phyloP scores from a whole-genome alignment of 2,888 invertebrate species.

The Leucophenga montana region DNA sequence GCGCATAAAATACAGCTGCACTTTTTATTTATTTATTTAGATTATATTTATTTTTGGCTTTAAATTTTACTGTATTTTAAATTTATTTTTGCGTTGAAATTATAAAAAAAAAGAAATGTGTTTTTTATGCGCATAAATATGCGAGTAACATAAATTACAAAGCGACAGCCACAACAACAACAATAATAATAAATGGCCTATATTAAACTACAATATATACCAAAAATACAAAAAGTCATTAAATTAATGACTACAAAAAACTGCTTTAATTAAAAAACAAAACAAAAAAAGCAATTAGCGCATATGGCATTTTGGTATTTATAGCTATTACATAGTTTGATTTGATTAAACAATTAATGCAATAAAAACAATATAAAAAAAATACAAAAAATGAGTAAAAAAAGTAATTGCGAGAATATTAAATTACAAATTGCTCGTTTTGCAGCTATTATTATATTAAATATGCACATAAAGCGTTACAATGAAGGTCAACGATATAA shows the following conservation, averaged over 20 bases:
- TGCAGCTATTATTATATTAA: not conserved
- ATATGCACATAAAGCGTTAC: conserved; percentile 18
- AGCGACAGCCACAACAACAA: no score
- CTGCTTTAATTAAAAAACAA: not conserved
- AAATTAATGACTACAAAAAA: not conserved
- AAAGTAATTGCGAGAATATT: conserved; percentile 1
- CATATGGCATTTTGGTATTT: no score
- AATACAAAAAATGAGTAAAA: not conserved
- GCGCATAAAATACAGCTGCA: conserved; percentile 57
- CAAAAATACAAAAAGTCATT: no score
- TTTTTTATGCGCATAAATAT: conserved; percentile 43
- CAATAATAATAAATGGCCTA: no score
- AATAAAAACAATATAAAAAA: conserved; percentile 1
- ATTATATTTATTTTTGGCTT: conserved; percentile 4
- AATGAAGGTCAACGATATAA: conserved; percentile 36
- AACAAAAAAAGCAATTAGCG: conserved; percentile 5
- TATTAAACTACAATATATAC: conserved; percentile 35
- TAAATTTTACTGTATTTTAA: no score
- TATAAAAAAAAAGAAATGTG: not conserved
- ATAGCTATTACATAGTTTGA: conserved; percentile 12
- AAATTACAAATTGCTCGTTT: not conserved
- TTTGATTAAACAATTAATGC: not conserved
- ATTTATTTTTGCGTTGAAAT: not conserved
- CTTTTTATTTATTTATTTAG: conserved; percentile 12
- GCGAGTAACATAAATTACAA: no score